Conservation (phyloP, 2,888 invertebrate species). For the Metallyticus violacea region DNA sequence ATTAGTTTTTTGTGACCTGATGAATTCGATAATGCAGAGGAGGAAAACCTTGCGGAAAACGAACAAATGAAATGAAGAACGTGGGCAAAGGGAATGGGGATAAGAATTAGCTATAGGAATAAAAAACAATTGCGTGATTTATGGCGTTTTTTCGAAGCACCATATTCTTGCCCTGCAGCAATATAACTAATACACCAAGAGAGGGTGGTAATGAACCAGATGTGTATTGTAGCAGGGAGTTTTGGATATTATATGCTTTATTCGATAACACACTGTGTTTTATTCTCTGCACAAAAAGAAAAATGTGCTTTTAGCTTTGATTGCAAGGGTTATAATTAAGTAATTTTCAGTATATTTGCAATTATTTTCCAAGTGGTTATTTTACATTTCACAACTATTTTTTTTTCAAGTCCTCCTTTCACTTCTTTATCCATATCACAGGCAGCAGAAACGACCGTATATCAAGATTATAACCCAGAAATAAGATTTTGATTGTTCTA, state of each 20-base stretch:
- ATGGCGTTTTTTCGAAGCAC: not conserved
- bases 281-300: not conserved
- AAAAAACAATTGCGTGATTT: not conserved
- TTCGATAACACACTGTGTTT: not conserved
- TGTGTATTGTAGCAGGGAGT: not conserved
- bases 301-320: not conserved
- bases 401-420: too few relatives aligned
- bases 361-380: too few relatives aligned
- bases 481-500: too few relatives aligned
- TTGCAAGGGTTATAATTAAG: too few relatives aligned
- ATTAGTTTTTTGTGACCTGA: constrained; percentile 7
- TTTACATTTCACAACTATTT: too few relatives aligned
- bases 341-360: too few relatives aligned
- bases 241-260: too few relatives aligned
- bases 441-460: too few relatives aligned
- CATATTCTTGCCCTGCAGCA: not conserved
- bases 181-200: not conserved
- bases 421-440: too few relatives aligned
- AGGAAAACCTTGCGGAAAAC: not conserved
- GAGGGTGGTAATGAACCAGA: not conserved
- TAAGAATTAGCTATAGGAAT: not conserved
- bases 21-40: constrained; percentile 5
- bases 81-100: not conserved
- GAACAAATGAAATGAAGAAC: not conserved
- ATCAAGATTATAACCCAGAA: too few relatives aligned